A percentile compares a stretch with the other conserved stretches of the same genome.
Conservation (phyloP, 2,113 vertebrate species). For the Forbesichthys papilliferus region DNA sequence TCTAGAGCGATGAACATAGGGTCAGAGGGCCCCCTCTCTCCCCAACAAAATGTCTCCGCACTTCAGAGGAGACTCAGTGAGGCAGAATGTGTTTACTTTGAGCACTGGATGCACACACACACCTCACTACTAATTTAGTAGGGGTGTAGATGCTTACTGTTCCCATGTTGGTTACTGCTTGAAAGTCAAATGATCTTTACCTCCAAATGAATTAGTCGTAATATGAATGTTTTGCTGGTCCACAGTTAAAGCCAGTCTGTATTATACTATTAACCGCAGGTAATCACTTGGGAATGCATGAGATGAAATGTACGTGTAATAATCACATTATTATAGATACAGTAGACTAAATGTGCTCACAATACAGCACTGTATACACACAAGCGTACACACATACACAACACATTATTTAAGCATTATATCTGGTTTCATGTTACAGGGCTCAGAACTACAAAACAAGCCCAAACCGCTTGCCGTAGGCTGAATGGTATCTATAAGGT, state of each 20-base stretch:
- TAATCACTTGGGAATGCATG: background rate
- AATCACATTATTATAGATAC: conserved; percentile 6
- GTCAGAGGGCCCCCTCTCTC: conserved; percentile 52
- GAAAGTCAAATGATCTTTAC: background rate
- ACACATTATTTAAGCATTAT: background rate
- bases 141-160: background rate
- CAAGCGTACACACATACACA: background rate
- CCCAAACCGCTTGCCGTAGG: background rate
- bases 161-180: background rate
- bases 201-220: background rate
- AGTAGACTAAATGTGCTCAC: background rate
- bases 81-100: conserved; percentile 64
- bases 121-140: background rate
- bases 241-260: background rate
- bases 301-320: background rate
- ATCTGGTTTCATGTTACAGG: background rate
- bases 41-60: conserved; percentile 43
- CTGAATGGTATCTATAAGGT: background rate
- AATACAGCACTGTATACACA: background rate
- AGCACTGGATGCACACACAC: conserved; percentile 24
- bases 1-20: conserved; percentile 61
- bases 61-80: conserved; percentile 62
- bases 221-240: background rate
- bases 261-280: background rate
- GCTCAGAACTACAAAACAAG: background rate